These are phyloP conservation scores for Tetrapedia diversipes DNA, from an alignment of 2,888 invertebrate genomes.

Conservation along the genomic window DNA sequence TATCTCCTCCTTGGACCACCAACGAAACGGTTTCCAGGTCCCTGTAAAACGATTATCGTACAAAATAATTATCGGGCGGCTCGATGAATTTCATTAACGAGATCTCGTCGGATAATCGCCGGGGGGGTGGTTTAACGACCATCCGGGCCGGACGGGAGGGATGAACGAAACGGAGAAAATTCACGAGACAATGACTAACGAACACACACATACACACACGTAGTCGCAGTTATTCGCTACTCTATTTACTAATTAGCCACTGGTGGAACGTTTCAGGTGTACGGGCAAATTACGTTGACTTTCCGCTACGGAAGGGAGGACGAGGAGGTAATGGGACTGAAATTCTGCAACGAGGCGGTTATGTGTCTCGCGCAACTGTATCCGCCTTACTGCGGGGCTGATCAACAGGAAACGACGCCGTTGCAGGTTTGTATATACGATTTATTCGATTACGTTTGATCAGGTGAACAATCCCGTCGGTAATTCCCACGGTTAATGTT, in stretches of 20 bases:
- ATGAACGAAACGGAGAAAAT: background rate
- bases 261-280: constrained; percentile 84
- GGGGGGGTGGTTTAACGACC: constrained; percentile 7
- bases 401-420: constrained; percentile 86
- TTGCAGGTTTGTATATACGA: constrained; percentile 90
- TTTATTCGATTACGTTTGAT: too few relatives aligned
- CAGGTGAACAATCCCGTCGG: too few relatives aligned
- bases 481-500: too few relatives aligned
- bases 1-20: background rate
- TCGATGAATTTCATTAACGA: background rate
- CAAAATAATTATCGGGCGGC: background rate
- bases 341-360: constrained; percentile 98
- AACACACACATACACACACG: too few relatives aligned
- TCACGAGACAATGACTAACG: background rate
- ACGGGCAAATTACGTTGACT: constrained; percentile 94
- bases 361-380: constrained; percentile 95
- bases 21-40: background rate
- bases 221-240: constrained; percentile 1
- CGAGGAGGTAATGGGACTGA: constrained; percentile 98
- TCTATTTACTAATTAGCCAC: constrained; percentile 25
- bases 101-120: constrained; percentile 8
- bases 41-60: background rate
- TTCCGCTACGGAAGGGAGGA: constrained; percentile 99
- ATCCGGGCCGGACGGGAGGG: too few relatives aligned
- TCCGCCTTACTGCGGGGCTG: constrained; percentile 85